These are phyloP conservation scores for Andrena haemorrhoa DNA, from an alignment of 2,888 invertebrate species.

Conservation along the genomic window DNA sequence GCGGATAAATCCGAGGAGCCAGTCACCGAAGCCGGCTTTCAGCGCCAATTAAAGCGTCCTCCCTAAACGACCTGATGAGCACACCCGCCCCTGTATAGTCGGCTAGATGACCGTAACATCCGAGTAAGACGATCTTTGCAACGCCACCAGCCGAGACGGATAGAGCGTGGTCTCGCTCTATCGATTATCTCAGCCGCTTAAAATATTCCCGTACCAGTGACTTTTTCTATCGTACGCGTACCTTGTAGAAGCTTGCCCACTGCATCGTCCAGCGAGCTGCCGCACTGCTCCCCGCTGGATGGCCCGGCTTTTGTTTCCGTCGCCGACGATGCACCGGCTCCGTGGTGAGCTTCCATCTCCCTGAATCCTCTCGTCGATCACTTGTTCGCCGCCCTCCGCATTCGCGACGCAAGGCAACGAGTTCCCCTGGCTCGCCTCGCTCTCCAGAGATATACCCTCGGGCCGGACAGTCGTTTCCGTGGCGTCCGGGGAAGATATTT, in stretches of 20 bases:
- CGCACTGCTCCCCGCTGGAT: slow-evolving; percentile 70
- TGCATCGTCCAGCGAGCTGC: slow-evolving; percentile 80
- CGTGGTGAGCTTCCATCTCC: slow-evolving; percentile 62
- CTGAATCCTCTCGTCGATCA: slow-evolving; percentile 18
- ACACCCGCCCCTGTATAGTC: slow-evolving; percentile 20
- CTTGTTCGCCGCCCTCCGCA: slow-evolving; percentile 29
- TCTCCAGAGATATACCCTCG: not conserved
- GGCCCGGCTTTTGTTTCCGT: slow-evolving; percentile 71
- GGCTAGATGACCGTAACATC: not conserved
- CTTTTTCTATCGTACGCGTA: slow-evolving; percentile 41
- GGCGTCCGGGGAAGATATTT: slow-evolving; percentile 6
- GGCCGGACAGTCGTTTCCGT: not conserved
- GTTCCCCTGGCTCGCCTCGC: not conserved
- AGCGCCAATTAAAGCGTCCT: slow-evolving; percentile 82
- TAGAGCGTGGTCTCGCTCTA: not conserved
- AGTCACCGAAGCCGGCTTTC: slow-evolving; percentile 77
- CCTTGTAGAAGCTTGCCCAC: slow-evolving; percentile 83
- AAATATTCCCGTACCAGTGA: not conserved
- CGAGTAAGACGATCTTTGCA: not conserved
- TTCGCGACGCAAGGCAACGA: slow-evolving; percentile 29
- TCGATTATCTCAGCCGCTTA: not conserved
- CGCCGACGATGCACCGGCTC: slow-evolving; percentile 56
- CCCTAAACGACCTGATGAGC: slow-evolving; percentile 73
- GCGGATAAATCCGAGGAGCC: slow-evolving; percentile 77
- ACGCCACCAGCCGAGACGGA: not conserved